Evolutionary conservation across 2,797 vertebrate species (phyloP), one percentile per base, ranked within the genome.

Genomic region (Sebastes trivittatus): DNA sequence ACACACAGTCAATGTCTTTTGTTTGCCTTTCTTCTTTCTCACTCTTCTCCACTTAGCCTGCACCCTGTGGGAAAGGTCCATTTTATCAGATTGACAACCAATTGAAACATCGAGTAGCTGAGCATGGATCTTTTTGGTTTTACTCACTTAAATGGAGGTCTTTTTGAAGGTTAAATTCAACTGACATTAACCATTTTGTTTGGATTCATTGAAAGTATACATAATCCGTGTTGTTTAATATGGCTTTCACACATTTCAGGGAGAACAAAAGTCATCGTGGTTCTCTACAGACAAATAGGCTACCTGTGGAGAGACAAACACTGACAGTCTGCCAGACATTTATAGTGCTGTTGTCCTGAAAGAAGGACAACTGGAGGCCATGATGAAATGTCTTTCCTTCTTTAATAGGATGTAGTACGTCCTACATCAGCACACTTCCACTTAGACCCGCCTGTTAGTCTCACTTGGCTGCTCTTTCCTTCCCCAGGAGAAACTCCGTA

Each of bases 401-500:
- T 92, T 90, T 90, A 90, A 91, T 88, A 77, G 86, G 78, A 83
- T 81, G 84, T 85, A 77, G 86, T 82, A 88, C 83, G 72, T 86
- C 88, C 75, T 81, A 81, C 87, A 92, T 91, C 87, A 90, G 88
- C 91, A 92, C 64, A 67, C 87, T 82, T 91, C 86, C 90, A 91
- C 90, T 93, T 84, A 90, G 87, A 87, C 68, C 86, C 27, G 87
- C 88, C 87, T 87, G 88, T 91, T 93, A 91, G 92, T 91, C 82
- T 89, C 90, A 92, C 87, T 49, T 72, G 89, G 83, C 84, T 89
- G 92, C 88, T 85, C 84, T 25, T 79, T 81, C 60, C 59, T 83
- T 78, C 81, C 8, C 42, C 2, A 65, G 73, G 84, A 88, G 66
- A 83, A 88, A 75, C 73, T 68, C 76, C 3, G 38, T 61, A 77